Conservation (phyloP, 1,140 invertebrate species). For the Drosophila kikkawai region DNA sequence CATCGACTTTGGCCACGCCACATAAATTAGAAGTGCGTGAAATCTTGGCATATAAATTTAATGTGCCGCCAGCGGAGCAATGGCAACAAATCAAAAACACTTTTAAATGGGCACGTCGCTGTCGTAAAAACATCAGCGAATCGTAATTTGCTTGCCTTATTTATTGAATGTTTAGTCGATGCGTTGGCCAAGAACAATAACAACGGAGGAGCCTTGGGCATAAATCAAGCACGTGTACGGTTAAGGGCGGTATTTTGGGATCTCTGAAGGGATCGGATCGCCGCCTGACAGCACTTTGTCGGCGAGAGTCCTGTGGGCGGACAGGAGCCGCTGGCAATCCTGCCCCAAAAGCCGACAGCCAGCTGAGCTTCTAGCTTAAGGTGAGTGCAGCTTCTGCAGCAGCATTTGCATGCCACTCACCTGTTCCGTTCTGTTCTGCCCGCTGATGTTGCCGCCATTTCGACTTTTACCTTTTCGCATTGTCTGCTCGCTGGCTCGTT, state of each 20-base stretch:
- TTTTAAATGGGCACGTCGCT: slow-evolving; percentile 77
- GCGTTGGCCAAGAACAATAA: slow-evolving; percentile 1
- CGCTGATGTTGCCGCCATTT: slow-evolving; percentile 12
- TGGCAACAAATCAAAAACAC: slow-evolving; percentile 70
- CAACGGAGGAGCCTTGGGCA: slow-evolving; percentile 29
- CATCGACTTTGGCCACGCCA: slow-evolving; percentile 67
- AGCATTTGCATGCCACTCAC: slow-evolving; percentile 78
- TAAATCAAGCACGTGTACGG: slow-evolving; percentile 59
- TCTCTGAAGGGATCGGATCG: slow-evolving; percentile 7
- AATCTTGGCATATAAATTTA: slow-evolving; percentile 76
- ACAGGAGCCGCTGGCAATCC: slow-evolving; percentile 11
- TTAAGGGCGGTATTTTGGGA: slow-evolving; percentile 19
- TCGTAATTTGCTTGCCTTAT: slow-evolving; percentile 76
- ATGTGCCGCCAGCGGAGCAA: slow-evolving; percentile 62
- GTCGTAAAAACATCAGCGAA: slow-evolving; percentile 80
- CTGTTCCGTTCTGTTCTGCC: slow-evolving; percentile 23
- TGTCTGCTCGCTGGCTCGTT: slow-evolving; percentile 19
- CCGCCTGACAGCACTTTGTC: slow-evolving; percentile 35
- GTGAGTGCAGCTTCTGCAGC: slow-evolving; percentile 66
- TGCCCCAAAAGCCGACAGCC: slow-evolving; percentile 63
- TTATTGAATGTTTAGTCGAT: slow-evolving; percentile 74
- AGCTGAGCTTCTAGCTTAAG: slow-evolving; percentile 52
- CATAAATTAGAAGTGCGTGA: slow-evolving; percentile 79
- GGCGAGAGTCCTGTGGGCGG: slow-evolving; percentile 11
- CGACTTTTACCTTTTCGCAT: slow-evolving; percentile 38